Evolutionary conservation across 2,113 vertebrate species (phyloP).

Genomic region (Corvus hawaiiensis): DNA sequence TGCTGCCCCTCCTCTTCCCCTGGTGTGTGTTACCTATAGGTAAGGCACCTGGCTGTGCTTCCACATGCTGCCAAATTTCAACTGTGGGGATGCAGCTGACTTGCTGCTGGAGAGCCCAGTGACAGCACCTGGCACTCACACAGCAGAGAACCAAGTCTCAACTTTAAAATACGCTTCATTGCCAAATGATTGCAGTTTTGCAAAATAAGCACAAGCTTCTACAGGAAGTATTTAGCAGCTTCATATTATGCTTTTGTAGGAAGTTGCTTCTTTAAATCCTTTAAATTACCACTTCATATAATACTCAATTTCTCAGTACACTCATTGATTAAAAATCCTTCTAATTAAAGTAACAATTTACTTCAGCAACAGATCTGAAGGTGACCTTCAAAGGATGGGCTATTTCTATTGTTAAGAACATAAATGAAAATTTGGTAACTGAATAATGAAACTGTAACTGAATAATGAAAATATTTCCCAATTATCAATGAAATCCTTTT

Average conservation of each 20-base stretch:
- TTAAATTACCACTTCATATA: neutral
- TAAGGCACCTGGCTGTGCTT: neutral
- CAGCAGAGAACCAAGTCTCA: neutral
- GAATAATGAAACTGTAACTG: neutral
- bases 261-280: neutral
- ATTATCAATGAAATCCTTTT: neutral
- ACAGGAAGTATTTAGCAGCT: neutral
- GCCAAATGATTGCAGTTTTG: neutral
- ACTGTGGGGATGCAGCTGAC: accelerated
- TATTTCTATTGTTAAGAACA: neutral
- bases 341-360: neutral
- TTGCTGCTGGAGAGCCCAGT: neutral
- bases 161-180: neutral
- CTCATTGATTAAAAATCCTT: neutral
- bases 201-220: neutral
- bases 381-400: neutral
- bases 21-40: neutral
- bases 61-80: neutral
- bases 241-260: neutral
- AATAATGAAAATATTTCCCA: conserved; percentile 5
- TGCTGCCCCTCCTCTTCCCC: neutral
- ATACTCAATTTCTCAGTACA: neutral
- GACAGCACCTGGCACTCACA: neutral
- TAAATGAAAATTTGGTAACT: neutral
- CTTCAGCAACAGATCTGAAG: neutral